Conservation (phyloP, 2,888 invertebrate genomes). For the Sinhomidia bicolor region DNA sequence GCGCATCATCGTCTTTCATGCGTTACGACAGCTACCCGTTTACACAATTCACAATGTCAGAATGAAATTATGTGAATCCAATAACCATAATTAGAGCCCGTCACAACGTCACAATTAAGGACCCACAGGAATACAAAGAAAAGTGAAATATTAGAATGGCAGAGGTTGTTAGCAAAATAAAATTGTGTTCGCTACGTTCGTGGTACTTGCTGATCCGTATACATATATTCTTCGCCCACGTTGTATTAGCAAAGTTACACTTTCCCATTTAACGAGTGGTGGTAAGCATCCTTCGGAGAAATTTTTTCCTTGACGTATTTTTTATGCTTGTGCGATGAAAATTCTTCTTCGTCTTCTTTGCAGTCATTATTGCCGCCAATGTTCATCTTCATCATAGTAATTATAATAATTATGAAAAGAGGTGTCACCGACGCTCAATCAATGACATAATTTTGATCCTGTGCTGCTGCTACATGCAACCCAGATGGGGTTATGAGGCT, state of each 20-base stretch:
- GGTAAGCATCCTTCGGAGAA: background rate
- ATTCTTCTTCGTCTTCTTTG: too few relatives aligned
- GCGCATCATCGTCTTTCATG: background rate
- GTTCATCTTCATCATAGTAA: background rate
- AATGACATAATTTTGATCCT: background rate
- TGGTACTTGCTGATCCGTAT: too few relatives aligned
- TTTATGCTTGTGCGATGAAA: background rate
- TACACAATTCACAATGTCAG: too few relatives aligned
- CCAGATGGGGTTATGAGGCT: background rate
- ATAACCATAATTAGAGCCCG: background rate
- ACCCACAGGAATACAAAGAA: background rate
- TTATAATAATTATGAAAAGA: conserved; percentile 22
- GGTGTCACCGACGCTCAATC: conserved; percentile 28
- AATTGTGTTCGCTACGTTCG: too few relatives aligned
- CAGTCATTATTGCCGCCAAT: too few relatives aligned
- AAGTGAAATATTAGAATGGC: too few relatives aligned
- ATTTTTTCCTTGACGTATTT: background rate
- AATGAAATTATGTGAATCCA: background rate
- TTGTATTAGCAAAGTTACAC: background rate
- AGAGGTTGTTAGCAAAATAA: too few relatives aligned
- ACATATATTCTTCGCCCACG: too few relatives aligned
- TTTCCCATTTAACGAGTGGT: background rate
- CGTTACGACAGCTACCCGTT: background rate
- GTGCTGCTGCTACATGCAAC: too few relatives aligned
- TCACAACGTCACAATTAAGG: background rate